Conservation (phyloP, 2,888 invertebrate genomes). For the Sarcophaga caerulescens region DNA sequence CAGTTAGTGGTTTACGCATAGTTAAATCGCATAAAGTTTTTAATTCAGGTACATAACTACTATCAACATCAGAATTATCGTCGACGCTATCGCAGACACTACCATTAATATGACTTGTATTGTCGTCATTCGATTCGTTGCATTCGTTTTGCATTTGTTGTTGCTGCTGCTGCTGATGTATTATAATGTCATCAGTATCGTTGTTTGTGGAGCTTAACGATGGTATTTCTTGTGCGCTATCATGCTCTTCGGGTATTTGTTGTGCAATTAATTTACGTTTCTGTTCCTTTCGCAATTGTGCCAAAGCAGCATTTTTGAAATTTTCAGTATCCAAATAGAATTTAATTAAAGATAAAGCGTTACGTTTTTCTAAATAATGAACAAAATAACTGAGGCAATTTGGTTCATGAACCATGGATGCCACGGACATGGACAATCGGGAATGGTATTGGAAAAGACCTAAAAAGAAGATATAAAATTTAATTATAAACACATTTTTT, state of each 20-base stretch:
- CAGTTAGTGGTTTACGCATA: slow-evolving; percentile 80
- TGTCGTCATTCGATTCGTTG: background rate
- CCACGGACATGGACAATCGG: slow-evolving; percentile 87
- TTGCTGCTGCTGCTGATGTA: slow-evolving; percentile 44
- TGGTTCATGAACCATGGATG: slow-evolving; percentile 89
- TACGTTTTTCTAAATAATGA: slow-evolving; percentile 91
- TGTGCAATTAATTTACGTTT: slow-evolving; percentile 51
- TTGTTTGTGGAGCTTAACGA: slow-evolving; percentile 7
- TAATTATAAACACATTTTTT: background rate
- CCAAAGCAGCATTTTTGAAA: slow-evolving; percentile 82
- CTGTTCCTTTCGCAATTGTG: slow-evolving; percentile 72
- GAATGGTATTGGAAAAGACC: slow-evolving; percentile 77
- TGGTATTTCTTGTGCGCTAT: background rate
- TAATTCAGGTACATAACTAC: slow-evolving; percentile 78
- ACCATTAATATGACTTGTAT: slow-evolving; percentile 18
- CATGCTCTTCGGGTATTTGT: slow-evolving; percentile 58
- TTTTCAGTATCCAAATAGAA: slow-evolving; percentile 90
- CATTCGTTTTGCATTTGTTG: background rate
- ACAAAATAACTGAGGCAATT: slow-evolving; percentile 91
- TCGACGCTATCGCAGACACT: background rate
- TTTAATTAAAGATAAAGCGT: slow-evolving; percentile 85
- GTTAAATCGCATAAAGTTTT: slow-evolving; percentile 79
- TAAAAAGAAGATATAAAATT: slow-evolving; percentile 60
- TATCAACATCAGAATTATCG: slow-evolving; percentile 65
- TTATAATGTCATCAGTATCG: slow-evolving; percentile 57